Evolutionary conservation across 2,888 invertebrate species (phyloP), one percentile per base, ranked within the genome.

Genomic region (Neuroscelio doddi): DNA sequence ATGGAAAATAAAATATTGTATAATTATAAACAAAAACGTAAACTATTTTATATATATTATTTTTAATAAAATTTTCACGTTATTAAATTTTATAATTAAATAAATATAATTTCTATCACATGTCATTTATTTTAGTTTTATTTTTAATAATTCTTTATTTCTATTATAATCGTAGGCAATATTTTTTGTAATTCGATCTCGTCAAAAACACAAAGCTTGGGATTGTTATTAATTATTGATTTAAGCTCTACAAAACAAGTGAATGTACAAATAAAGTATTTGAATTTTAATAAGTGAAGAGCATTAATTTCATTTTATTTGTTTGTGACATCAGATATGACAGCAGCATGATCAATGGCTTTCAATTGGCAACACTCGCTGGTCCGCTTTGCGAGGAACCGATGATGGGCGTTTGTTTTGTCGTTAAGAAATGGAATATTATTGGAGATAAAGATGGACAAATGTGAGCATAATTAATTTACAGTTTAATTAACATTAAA

Each of bases 371-470:
- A 3, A 90, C 95, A 17, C 85, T 93, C 50, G 91, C 95, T 34
- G 99, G 99, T 0, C 98, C 98, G 0, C 84, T 99, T 38, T 99
- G 98, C 85, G 97, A 97, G 76, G 99, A 99, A 80, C 97, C 97
- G 1, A 92, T 99, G 92, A 93, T 93, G 87, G 98, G 98, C 1
- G 96, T 98, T 0, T 94, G 93, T 12, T 97, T 98, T 85, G 87
- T 94, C 50, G 89, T 98, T 1, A 93, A 95, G 74, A 92, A 94
- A 71, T 98, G 96, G 93, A 87, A 80, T 34, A 73, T 83, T 16
- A 26, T 55, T 26, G 24, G 36, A 0, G 63, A 64, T 12, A 75
- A 78, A 30, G 74, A 76, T 24, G 29, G 61, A 9, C 76, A 73
- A 52, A 76, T 77, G 79, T 80, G 65, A 56, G 59, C 64, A 39